Percentiles rank a stretch among this genome's conserved stretches.
These are phyloP conservation scores for Anthopleura xanthogrammica DNA, from an alignment of 92 coral and sea anemone genomes.

Conservation along the genomic window DNA sequence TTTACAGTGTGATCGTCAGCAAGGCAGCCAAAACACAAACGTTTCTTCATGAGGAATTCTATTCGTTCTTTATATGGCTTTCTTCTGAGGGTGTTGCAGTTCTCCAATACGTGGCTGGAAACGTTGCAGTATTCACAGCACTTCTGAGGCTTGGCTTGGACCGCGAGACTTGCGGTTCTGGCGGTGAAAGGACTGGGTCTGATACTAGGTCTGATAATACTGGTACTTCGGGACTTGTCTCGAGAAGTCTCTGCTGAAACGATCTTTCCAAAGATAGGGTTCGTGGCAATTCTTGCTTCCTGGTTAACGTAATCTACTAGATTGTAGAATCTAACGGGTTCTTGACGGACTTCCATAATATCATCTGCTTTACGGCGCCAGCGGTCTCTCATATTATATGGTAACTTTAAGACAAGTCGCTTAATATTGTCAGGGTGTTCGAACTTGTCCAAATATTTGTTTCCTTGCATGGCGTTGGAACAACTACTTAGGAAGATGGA, in stretches of 20 bases:
- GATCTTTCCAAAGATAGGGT: slow-evolving; percentile 47
- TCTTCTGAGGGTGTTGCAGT: slow-evolving; percentile 29
- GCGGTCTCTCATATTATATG: slow-evolving; percentile 35
- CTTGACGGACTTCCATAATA: slow-evolving; percentile 12
- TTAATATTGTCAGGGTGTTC: slow-evolving; percentile 46
- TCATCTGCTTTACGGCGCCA: slow-evolving; percentile 43
- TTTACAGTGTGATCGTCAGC: slow-evolving; percentile 26
- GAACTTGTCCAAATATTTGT: slow-evolving; percentile 39
- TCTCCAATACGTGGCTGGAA: slow-evolving; percentile 31
- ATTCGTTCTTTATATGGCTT: slow-evolving; percentile 41
- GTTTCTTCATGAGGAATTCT: slow-evolving; percentile 15
- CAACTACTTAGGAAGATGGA: slow-evolving; percentile 46
- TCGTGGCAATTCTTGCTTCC: slow-evolving; percentile 39
- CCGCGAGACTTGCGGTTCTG: slow-evolving; percentile 21
- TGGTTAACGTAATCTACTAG: slow-evolving; percentile 32
- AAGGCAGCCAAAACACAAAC: slow-evolving; percentile 53
- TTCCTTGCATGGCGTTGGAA: slow-evolving; percentile 43
- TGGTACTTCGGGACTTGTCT: background rate
- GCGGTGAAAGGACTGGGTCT: background rate
- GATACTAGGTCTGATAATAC: background rate
- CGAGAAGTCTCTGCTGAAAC: background rate
- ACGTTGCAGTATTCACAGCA: slow-evolving; percentile 28
- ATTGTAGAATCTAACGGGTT: slow-evolving; percentile 22
- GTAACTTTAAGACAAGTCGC: slow-evolving; percentile 28
- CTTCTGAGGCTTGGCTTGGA: background rate